phyloP scores from a whole-genome alignment of 1,140 invertebrate genomes.

The Panagrolaimus sp. region DNA sequence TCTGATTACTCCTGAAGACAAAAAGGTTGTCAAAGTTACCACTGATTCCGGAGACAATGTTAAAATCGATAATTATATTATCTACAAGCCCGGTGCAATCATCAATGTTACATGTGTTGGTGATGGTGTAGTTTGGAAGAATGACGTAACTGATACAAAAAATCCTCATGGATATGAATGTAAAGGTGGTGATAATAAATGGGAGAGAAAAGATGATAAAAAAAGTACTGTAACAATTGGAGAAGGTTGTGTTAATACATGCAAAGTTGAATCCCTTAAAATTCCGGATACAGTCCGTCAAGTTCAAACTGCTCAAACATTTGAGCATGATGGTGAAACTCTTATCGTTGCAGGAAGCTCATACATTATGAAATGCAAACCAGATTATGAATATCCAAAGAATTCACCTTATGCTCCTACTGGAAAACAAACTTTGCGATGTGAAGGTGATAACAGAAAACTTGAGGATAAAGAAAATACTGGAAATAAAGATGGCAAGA shows the following conservation, averaged over 20 bases:
- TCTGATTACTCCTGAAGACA: slow-evolving; percentile 5
- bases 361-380: neutral
- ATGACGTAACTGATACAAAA: neutral
- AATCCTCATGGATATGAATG: neutral
- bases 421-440: neutral
- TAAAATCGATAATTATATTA: slow-evolving; percentile 6
- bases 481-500: neutral
- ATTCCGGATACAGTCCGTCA: neutral
- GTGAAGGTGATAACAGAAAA: neutral
- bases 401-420: neutral
- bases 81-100: neutral
- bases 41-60: neutral
- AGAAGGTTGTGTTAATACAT: slow-evolving; percentile 6
- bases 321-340: slow-evolving; percentile 3
- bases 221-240: neutral
- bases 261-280: neutral
- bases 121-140: slow-evolving; percentile 8
- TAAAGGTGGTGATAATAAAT: slow-evolving; percentile 14
- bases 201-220: slow-evolving; percentile 2
- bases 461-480: neutral
- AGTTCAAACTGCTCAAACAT: neutral
- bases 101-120: neutral
- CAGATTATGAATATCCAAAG: neutral
- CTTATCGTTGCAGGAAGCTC: neutral
- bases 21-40: neutral